phyloP scores from a whole-genome alignment of 2,113 vertebrate species.

The Odocoileus hemionus region DNA sequence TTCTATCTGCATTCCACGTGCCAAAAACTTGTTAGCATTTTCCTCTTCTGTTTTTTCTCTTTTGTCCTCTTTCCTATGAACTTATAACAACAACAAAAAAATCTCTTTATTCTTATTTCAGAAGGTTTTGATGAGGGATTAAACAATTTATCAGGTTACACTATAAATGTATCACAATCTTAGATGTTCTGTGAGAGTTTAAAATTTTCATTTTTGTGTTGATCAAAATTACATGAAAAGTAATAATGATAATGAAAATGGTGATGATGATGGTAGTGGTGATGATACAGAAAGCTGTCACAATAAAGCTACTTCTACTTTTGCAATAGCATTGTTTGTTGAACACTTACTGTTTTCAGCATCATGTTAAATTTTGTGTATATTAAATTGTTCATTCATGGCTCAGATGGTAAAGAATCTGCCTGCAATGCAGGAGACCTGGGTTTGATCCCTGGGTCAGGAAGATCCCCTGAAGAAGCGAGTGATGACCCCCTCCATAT shows the following conservation, averaged over 20 bases:
- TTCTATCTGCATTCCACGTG: background rate
- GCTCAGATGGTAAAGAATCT: background rate
- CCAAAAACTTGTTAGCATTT: background rate
- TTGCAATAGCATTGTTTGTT: background rate
- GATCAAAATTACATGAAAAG: background rate
- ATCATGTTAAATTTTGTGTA: background rate
- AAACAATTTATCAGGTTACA: background rate
- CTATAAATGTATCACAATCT: background rate
- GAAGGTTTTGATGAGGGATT: background rate
- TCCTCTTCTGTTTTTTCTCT: background rate
- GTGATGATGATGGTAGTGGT: accelerated
- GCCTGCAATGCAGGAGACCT: background rate
- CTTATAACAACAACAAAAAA: background rate
- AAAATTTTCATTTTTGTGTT: background rate
- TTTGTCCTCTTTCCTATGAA: background rate
- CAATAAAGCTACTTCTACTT: too few relatives aligned
- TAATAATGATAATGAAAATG: too few relatives aligned
- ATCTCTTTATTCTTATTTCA: background rate
- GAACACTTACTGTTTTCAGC: background rate
- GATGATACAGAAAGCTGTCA: accelerated
- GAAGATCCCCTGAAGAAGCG: background rate
- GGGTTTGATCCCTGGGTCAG: background rate
- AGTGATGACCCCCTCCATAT: background rate
- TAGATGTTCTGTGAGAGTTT: background rate
- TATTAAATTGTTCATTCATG: background rate